Percentiles rank a stretch among this genome's conserved stretches.
Conservation (phyloP, 2,113 vertebrate genomes). For the Pionites leucogaster region DNA sequence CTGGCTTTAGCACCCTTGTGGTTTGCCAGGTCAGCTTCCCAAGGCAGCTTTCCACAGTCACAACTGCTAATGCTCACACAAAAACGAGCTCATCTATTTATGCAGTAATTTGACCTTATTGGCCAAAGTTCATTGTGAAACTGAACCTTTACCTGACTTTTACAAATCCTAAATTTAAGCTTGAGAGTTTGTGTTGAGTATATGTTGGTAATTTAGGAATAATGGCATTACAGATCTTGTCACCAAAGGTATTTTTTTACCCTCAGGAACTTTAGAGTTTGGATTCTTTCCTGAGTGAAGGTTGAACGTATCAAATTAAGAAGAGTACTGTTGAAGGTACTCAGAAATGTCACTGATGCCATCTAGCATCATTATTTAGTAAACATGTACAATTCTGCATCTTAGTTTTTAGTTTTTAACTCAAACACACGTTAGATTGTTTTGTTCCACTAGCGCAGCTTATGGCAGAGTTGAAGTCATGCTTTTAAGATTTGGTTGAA, state of each 20-base stretch:
- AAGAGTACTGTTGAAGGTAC: not conserved
- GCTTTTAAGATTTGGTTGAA: not conserved
- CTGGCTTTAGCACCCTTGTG: not conserved
- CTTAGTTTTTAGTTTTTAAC: not conserved
- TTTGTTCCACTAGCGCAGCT: not conserved
- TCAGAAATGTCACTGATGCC: not conserved
- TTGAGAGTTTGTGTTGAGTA: not conserved
- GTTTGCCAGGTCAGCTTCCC: not conserved
- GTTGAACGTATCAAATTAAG: not conserved
- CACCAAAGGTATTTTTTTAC: not conserved
- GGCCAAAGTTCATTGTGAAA: slow-evolving; percentile 29
- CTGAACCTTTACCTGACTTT: not conserved
- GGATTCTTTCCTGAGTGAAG: not conserved
- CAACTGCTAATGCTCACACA: not conserved
- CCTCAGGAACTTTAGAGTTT: not conserved
- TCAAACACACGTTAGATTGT: not conserved
- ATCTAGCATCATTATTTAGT: not conserved
- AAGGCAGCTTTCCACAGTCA: not conserved
- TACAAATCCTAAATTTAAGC: slow-evolving; percentile 1
- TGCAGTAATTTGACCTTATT: slow-evolving; percentile 14
- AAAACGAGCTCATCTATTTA: not conserved
- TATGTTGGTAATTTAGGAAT: not conserved
- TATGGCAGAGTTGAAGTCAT: not conserved
- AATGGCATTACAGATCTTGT: not conserved
- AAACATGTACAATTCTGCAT: not conserved